Base-by-base conservation (phyloP, 2,888 invertebrate species). In the Acrocera orbiculus region DNA sequence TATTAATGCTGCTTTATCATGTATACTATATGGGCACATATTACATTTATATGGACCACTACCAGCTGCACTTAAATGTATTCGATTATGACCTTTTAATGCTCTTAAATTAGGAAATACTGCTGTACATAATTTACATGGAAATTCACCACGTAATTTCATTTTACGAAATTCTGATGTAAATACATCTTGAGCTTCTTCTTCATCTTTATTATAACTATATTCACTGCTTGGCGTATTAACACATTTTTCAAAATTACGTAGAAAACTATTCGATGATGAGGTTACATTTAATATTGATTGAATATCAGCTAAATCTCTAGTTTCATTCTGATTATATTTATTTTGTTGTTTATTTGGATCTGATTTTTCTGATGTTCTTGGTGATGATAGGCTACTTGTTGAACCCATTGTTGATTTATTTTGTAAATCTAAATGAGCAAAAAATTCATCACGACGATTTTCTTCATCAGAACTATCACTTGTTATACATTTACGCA, bases 1-100 rank as follows among this genome's bases (percentile, higher is more conserved):
- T 7, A 86, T 78, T 31, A 95, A 62, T 3, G 90, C 87, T 14
- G 86, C 83, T 58, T 92, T 92, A 53, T 93, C 93, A 39, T 58
- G 54, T 24, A 81, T 68, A 2, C 78, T 76, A 58, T 86, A 90
- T 2, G 81, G 76, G 45, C 93, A 93, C 76, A 90, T 82, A 54
- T 89, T 87, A 63, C 93, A 93, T 33, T 81, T 75, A 57, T 87
- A 92, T 2, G 86, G 85, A 2, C 80, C 79, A 0, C 75, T 69
- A 0, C 72, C 74, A 2, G 73, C 77, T 1, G 78, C 75, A 37
- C 76, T 77, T 42, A 87, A 66, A 55, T 90, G 90, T 2, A 79
- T 76, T 34, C 86, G 69, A 52, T 87, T 87, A 57, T 89, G 89
- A 0, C 90, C 87, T 56, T 92, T 92, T 16, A 92, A 63, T 2